Evolutionary conservation across 2,113 vertebrate species (phyloP).

Genomic region (Oryzias melastigma): DNA sequence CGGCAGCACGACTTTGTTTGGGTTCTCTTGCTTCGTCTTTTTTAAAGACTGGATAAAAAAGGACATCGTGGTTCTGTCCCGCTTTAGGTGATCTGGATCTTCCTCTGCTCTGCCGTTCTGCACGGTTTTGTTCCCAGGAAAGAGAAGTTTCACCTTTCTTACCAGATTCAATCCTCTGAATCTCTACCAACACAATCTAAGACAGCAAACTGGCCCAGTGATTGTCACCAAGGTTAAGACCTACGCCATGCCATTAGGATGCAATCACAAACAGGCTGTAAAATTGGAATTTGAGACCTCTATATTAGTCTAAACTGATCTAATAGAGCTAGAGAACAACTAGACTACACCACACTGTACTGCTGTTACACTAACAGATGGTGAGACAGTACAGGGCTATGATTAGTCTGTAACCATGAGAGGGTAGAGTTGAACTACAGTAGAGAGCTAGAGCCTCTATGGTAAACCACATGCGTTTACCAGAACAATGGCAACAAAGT

Average conservation of each 20-base stretch:
- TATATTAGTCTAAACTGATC: conserved; percentile 81
- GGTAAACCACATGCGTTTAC: conserved; percentile 70
- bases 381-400: conserved; percentile 77
- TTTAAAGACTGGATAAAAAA: conserved; percentile 20
- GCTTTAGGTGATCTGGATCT: conserved; percentile 20
- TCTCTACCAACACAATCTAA: neutral
- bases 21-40: conserved; percentile 57
- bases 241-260: conserved; percentile 62
- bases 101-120: conserved; percentile 41
- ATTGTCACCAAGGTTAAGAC: conserved; percentile 38
- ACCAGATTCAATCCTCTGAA: neutral
- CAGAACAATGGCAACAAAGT: conserved; percentile 55
- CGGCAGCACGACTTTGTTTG: conserved; percentile 49
- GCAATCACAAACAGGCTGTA: conserved; percentile 65
- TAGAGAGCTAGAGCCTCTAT: conserved; percentile 70
- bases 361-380: conserved; percentile 76
- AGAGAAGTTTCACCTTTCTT: conserved; percentile 5
- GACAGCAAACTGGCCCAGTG: conserved; percentile 18
- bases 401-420: conserved; percentile 80
- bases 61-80: conserved; percentile 8
- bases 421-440: conserved; percentile 76
- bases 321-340: conserved; percentile 77
- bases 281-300: conserved; percentile 68
- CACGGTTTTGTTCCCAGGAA: conserved; percentile 9
- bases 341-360: conserved; percentile 80